phyloP scores from a whole-genome alignment of 2,888 invertebrate genomes.

The Scelioninae gen. 2 region DNA sequence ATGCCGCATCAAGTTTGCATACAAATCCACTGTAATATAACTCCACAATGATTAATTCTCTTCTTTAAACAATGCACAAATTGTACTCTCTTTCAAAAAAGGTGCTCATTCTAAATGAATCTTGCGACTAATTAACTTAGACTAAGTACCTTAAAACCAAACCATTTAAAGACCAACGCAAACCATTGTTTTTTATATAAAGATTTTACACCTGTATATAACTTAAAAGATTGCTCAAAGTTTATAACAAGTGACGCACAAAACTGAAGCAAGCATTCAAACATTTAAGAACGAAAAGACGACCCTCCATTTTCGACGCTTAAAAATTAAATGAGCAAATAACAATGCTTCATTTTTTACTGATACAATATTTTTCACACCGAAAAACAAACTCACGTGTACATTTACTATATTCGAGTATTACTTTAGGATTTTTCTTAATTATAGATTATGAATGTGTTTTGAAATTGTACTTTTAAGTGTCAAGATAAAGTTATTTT shows the following conservation, averaged over 20 bases:
- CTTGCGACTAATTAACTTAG: conserved; percentile 2
- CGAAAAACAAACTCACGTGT: too few species aligned
- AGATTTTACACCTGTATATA: conserved; percentile 59
- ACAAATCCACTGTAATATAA: conserved; percentile 38
- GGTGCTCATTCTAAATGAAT: background rate
- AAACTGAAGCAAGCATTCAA: conserved; percentile 9
- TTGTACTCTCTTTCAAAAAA: conserved; percentile 14
- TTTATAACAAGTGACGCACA: conserved; percentile 40
- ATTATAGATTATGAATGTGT: too few species aligned
- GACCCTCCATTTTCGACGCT: conserved; percentile 46
- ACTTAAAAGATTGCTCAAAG: conserved; percentile 59
- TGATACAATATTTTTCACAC: conserved; percentile 33
- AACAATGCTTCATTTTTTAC: conserved; percentile 35
- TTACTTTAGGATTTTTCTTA: too few species aligned
- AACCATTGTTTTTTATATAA: conserved; percentile 16
- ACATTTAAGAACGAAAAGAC: conserved; percentile 27
- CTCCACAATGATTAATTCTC: conserved; percentile 6
- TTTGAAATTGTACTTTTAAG: too few species aligned
- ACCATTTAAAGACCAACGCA: conserved; percentile 5
- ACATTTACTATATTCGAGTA: too few species aligned
- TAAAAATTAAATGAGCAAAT: background rate
- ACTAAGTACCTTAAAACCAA: conserved; percentile 15
- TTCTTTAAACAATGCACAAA: background rate
- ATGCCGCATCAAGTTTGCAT: too few species aligned
- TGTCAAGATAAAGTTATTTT: too few species aligned